phyloP scores from a whole-genome alignment of 2,888 invertebrate genomes.

The Lucinisca nassula region DNA sequence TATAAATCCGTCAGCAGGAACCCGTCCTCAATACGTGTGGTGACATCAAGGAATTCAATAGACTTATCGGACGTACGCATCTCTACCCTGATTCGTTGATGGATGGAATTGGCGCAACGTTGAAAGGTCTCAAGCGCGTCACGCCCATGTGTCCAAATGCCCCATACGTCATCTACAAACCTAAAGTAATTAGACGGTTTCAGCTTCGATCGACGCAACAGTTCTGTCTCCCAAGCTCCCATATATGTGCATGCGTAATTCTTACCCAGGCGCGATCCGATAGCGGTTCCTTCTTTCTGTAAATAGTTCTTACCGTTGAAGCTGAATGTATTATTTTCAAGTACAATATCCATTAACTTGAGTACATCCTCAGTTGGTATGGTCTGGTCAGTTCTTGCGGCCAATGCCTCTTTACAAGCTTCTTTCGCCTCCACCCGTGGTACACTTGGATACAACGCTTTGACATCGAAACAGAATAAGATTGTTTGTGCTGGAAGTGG shows the following conservation, averaged over 20 bases:
- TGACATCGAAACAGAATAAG: conserved; percentile 41
- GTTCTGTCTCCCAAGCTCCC: conserved; percentile 44
- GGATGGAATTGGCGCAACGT: too few species aligned
- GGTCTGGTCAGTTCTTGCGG: neutral
- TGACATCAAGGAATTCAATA: too few species aligned
- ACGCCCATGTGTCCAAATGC: too few species aligned
- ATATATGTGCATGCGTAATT: conserved; percentile 43
- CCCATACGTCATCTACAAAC: too few species aligned
- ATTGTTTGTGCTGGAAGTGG: neutral
- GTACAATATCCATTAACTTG: conserved; percentile 25
- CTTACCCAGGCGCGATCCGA: conserved; percentile 26
- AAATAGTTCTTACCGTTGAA: conserved; percentile 14
- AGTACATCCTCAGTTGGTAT: neutral
- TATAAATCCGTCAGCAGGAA: too few species aligned
- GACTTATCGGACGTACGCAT: too few species aligned
- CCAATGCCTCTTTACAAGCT: conserved; percentile 28
- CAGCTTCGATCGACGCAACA: too few species aligned
- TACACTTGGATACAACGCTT: conserved; percentile 38
- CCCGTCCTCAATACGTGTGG: too few species aligned
- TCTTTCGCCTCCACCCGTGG: conserved; percentile 26
- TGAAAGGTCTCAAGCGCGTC: too few species aligned
- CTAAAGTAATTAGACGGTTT: too few species aligned
- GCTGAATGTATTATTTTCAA: conserved; percentile 45
- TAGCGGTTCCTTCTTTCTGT: conserved; percentile 34
- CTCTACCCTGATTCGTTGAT: too few species aligned